A percentile compares a stretch with the other conserved stretches of the same genome.
Evolutionary conservation across 2,888 invertebrate genomes (phyloP).

Genomic region (Acanthosepion esculentum): DNA sequence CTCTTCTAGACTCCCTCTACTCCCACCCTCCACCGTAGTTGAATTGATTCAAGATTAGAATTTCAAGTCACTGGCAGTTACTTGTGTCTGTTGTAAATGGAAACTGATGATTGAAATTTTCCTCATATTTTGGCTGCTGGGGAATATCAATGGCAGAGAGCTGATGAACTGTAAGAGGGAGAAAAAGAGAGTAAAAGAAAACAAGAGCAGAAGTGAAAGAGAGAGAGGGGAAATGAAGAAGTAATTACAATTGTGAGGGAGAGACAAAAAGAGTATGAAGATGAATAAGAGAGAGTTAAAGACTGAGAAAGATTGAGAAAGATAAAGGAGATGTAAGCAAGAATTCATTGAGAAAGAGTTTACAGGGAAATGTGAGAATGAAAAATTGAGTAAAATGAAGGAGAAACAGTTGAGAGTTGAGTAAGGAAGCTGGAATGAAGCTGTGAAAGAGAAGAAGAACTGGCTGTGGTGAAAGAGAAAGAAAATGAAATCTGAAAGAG

Average conservation of each 20-base stretch:
- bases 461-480: background rate
- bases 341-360: background rate
- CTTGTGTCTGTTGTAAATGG: background rate
- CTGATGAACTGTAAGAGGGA: background rate
- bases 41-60: background rate
- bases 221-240: background rate
- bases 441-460: background rate
- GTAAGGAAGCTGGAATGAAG: background rate
- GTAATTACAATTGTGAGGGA: background rate
- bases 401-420: background rate
- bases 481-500: background rate
- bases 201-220: background rate
- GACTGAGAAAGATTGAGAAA: background rate
- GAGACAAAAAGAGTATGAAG: background rate
- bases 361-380: background rate
- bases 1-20: background rate
- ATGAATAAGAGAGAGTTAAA: background rate
- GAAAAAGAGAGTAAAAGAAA: background rate
- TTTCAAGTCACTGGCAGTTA: background rate
- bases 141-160: conserved; percentile 11
- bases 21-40: background rate
- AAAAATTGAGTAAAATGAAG: background rate
- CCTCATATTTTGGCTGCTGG: conserved; percentile 9
- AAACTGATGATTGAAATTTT: conserved; percentile 33
- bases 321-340: background rate